Evolutionary conservation across 2,797 vertebrate species (phyloP), one percentile per base, ranked within the genome.

Genomic region (Tragelaphus eurycerus): DNA sequence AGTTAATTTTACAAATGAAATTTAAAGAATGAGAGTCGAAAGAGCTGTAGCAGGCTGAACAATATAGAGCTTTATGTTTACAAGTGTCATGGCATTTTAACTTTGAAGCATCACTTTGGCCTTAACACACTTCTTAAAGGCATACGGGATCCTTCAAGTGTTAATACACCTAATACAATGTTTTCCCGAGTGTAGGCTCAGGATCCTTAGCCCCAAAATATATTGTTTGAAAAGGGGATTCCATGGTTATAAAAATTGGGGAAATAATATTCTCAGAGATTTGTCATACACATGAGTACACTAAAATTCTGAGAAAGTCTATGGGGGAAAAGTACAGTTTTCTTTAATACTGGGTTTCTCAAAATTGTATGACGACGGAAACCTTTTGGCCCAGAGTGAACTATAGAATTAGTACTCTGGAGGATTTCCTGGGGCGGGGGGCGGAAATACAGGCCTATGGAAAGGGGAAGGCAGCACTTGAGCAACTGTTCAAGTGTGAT

Each of bases 1-100:
- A 83, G 85, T 89, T 82, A 67, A 78, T 86, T 91, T 96, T 88
- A 82, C 54, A 82, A 90, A 96, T 50, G 71, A 46, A 43, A 71
- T 82, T 89, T 31, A 97, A 89, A 64, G 86, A 93, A 85, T 11
- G 55, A 90, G 67, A 95, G 25, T 81, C 60, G 19, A 38, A 91
- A 84, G 57, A 67, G 23, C 21, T 86, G 11, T 74, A 6, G 23
- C n/a, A 29, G 27, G 38, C 7, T 87, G 89, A 81, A 59, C 31
- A 50, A 21, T 83, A 38, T 10, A 54, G 27, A 55, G 13, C 12
- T 82, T 34, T 55, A 25, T 38, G 50, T 62, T 87, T 86, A 67
- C 1, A 86, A 38, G 17, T 43, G 7, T 64, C 21, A n/a, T 31
- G 31, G 21, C 81, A 55, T 94, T 92, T 95, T 82, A 87, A 64